Evolutionary conservation across 2,797 vertebrate genomes (phyloP).

Genomic region (Cuculus canorus): DNA sequence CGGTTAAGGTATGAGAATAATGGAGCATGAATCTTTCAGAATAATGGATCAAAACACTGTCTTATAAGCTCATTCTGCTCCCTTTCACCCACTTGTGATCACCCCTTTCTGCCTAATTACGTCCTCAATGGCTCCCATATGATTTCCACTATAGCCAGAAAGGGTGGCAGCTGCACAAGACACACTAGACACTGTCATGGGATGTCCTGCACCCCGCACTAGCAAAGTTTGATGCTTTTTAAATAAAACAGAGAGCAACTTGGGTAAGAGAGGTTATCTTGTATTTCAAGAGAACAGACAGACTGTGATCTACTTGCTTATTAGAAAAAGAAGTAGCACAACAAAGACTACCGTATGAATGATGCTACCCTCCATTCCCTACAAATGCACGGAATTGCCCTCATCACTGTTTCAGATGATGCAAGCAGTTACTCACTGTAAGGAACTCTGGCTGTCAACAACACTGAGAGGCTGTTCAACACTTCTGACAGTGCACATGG

Average conservation of each 20-base stretch:
- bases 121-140: not conserved
- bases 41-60: not conserved
- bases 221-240: not conserved
- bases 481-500: not conserved
- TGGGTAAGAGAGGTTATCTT: slow-evolving; percentile 9
- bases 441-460: not conserved
- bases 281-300: not conserved
- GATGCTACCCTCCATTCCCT: not conserved
- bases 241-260: not conserved
- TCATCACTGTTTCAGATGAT: not conserved
- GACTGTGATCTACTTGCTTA: not conserved
- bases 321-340: not conserved
- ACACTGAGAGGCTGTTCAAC: not conserved
- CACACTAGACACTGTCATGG: not conserved
- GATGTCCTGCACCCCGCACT: not conserved
- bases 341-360: not conserved
- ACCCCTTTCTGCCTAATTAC: not conserved
- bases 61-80: not conserved
- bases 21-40: not conserved
- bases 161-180: not conserved
- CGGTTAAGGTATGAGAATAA: not conserved
- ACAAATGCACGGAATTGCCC: not conserved
- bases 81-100: not conserved
- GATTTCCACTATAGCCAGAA: slow-evolving; percentile 26
- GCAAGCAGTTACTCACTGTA: not conserved